phyloP scores from a whole-genome alignment of 2,888 invertebrate genomes.

The Empis stercorea region DNA sequence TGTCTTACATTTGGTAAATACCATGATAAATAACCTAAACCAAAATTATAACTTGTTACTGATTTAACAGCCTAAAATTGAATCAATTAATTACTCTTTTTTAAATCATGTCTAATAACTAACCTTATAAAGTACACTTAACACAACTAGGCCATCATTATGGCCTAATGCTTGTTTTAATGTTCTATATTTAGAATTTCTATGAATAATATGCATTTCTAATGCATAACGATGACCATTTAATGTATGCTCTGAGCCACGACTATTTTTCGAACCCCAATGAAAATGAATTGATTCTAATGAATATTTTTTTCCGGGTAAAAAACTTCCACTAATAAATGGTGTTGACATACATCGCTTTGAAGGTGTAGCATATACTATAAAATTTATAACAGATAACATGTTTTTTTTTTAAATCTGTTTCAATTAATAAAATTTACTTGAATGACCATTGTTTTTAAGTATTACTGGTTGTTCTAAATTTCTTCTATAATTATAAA shows the following conservation, averaged over 20 bases:
- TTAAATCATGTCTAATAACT: background rate
- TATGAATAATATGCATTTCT: conserved; percentile 65
- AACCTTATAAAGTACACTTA: conserved; percentile 62
- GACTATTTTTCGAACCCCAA: conserved; percentile 52
- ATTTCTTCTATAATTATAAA: conserved; percentile 47
- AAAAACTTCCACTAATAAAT: background rate
- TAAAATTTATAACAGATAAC: background rate
- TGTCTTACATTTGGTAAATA: background rate
- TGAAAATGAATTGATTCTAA: conserved; percentile 38
- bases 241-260: conserved; percentile 58
- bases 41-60: background rate
- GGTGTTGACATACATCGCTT: background rate
- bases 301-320: background rate
- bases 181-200: conserved; percentile 51
- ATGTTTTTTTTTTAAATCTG: background rate
- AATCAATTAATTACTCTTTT: background rate
- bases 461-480: conserved; percentile 44
- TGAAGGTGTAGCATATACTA: background rate
- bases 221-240: conserved; percentile 54
- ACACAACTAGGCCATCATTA: conserved; percentile 57
- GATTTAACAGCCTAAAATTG: background rate
- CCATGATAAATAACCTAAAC: background rate
- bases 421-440: background rate
- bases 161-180: conserved; percentile 43
- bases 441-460: conserved; percentile 52